phyloP scores from a whole-genome alignment of 2,113 vertebrate genomes.

The Pygoscelis antarcticus region DNA sequence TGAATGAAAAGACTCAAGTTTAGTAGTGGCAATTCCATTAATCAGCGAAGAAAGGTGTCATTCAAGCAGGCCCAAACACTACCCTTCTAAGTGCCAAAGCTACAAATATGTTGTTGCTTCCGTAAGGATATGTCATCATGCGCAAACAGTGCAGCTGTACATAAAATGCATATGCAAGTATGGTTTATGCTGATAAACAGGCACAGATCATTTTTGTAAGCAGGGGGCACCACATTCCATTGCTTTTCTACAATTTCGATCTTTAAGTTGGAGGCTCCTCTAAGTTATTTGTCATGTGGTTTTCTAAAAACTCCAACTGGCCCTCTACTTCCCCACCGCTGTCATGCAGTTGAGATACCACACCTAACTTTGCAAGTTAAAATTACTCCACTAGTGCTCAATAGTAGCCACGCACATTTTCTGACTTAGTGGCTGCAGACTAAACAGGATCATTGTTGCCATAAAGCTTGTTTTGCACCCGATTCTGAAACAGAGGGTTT shows the following conservation, averaged over 20 bases:
- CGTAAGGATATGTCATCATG: background rate
- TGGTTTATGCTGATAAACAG: background rate
- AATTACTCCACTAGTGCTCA: background rate
- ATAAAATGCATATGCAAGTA: background rate
- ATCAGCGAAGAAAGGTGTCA: background rate
- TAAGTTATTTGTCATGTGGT: background rate
- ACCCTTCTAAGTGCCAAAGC: background rate
- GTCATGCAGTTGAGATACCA: background rate
- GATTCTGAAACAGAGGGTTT: background rate
- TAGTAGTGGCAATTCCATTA: background rate
- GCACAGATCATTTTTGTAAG: background rate
- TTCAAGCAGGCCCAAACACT: background rate
- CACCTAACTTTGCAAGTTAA: background rate
- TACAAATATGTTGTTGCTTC: background rate
- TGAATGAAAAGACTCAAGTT: background rate
- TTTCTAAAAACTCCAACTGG: background rate
- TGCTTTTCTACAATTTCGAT: background rate
- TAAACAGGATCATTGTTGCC: background rate
- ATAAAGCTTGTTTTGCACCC: background rate
- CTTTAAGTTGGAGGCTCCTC: background rate
- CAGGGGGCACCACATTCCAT: background rate
- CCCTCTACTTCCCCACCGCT: background rate
- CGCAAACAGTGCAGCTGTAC: accelerated
- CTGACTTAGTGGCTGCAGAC: background rate
- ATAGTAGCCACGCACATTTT: accelerated